Evolutionary conservation across 2,888 invertebrate genomes (phyloP).

Genomic region (Papilio elwesi): DNA sequence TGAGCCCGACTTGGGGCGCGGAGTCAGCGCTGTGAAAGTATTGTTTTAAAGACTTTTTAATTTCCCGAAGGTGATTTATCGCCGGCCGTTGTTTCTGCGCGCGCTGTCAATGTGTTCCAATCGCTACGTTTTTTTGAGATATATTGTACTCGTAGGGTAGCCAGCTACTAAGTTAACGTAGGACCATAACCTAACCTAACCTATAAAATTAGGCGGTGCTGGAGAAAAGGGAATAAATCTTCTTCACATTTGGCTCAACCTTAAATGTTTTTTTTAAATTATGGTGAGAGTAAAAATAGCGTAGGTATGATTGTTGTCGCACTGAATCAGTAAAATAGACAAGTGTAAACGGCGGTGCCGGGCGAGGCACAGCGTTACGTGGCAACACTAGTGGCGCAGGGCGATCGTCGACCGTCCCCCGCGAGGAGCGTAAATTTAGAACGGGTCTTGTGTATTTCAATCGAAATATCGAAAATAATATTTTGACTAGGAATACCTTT

Average conservation of each 20-base stretch:
- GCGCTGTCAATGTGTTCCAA: conserved; percentile 57
- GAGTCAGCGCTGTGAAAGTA: conserved; percentile 71
- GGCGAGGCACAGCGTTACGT: conserved; percentile 48
- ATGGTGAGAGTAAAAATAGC: conserved; percentile 10
- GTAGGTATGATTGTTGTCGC: neutral
- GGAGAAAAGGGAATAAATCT: no score
- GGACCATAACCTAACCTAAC: conserved; percentile 38
- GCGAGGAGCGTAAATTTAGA: conserved; percentile 79
- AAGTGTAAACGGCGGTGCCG: neutral
- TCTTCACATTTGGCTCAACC: no score
- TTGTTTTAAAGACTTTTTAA: conserved; percentile 84
- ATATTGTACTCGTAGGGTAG: conserved; percentile 10
- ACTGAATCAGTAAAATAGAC: neutral
- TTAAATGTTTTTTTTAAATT: no score
- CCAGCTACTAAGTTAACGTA: conserved; percentile 59
- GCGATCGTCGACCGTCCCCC: conserved; percentile 64
- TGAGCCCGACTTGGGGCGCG: conserved; percentile 52
- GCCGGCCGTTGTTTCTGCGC: conserved; percentile 63
- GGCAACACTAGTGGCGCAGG: conserved; percentile 47
- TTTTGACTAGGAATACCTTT: conserved; percentile 74
- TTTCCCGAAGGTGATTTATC: conserved; percentile 85
- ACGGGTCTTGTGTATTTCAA: conserved; percentile 66
- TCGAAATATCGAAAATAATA: conserved; percentile 70
- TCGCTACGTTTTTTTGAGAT: conserved; percentile 53
- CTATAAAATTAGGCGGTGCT: no score